Evolutionary conservation across 2,797 vertebrate species (phyloP), one percentile per base, ranked within the genome.

Genomic region (Lithobates sylvaticus): DNA sequence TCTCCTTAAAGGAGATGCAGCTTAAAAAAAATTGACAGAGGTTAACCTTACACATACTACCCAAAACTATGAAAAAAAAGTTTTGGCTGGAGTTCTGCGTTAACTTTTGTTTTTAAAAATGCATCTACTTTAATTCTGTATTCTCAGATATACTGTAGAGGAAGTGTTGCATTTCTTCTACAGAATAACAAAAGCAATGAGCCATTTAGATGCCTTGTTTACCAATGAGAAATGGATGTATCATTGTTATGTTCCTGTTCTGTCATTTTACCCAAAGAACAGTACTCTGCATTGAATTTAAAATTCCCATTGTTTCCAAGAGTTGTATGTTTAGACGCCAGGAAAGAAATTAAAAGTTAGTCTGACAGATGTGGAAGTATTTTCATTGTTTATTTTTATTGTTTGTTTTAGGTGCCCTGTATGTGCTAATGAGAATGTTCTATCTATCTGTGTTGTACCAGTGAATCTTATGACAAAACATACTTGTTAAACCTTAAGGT

Each of bases 321-420:
- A 64, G 81, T 83, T 83, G 72, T 83, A 83, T 83, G 81, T 68
- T 75, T n/a, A 83, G 81, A 76, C 72, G 81, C 81, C 81, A 83
- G 81, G 81, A 83, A 83, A 83, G 36, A 73, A 23, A 23, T 61
- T 61, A 18, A 1, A 21, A 5, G 21, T 18, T 61, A 61, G 23
- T 61, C n/a, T 61, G 54, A 21, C 54, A 61, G 54, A 61, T 61
- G 21, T 21, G 50, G 50, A 54, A 23, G 54, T 61, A 23, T 21
- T 61, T 61, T 61, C 54, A 61, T 61, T 61, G 54, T 58, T 58
- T 21, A 58, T 58, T 58, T 23, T 23, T 1, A 6, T 9, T 58
- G 5, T 9, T 61, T 61, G 21, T n/a, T 61, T 61, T 61, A n/a
- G 54, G 54, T 61, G 8, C 21, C 54, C 54, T 61, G 7, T 61